Percentiles rank a stretch among this genome's conserved stretches.
Conservation (phyloP, 2,113 vertebrate genomes). For the Odontesthes bonariensis region DNA sequence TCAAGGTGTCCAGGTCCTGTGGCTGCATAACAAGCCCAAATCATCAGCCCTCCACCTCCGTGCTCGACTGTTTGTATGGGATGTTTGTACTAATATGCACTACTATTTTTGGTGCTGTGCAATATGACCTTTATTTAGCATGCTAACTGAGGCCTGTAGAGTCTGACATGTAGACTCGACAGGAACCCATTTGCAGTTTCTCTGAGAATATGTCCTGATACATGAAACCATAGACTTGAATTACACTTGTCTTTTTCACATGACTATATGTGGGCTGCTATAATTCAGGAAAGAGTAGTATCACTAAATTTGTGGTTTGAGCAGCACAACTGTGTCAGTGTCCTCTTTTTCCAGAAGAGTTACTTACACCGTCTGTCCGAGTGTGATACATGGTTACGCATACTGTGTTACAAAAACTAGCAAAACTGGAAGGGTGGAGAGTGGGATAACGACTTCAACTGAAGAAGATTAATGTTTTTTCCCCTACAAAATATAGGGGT, state of each 20-base stretch:
- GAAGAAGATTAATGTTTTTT: slow-evolving; percentile 48
- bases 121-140: no score
- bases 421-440: no score
- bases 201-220: no score
- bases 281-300: neutral
- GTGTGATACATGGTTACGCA: slow-evolving; percentile 20
- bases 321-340: neutral
- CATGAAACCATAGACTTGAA: no score
- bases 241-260: no score
- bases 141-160: no score
- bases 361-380: slow-evolving; percentile 23
- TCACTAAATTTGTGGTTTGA: neutral
- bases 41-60: neutral
- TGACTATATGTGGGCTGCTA: neutral
- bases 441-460: slow-evolving; percentile 16
- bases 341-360: slow-evolving; percentile 10
- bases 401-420: neutral
- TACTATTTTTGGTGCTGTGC: no score
- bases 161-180: no score
- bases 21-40: neutral
- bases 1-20: neutral
- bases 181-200: no score
- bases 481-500: slow-evolving; percentile 56
- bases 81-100: no score
- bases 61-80: no score